Evolutionary conservation across 2,888 invertebrate species (phyloP).

Genomic region (Acleris literana): DNA sequence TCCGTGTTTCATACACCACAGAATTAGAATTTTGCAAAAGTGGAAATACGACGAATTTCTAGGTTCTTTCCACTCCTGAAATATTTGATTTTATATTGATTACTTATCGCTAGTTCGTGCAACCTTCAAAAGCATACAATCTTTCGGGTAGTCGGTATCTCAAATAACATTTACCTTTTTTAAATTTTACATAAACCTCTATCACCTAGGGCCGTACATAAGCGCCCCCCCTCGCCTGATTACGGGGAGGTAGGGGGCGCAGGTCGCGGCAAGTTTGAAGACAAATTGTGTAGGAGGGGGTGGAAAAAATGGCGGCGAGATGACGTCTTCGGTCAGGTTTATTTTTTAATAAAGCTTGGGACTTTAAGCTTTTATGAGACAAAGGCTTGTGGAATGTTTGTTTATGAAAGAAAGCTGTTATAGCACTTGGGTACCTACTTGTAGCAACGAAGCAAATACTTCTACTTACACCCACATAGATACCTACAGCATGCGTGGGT

Average conservation of each 20-base stretch:
- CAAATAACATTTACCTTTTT: conserved; percentile 15
- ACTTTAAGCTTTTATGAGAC: conserved; percentile 28
- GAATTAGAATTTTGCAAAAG: too few relatives aligned
- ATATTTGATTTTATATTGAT: too few relatives aligned
- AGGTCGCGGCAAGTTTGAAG: conserved; percentile 70
- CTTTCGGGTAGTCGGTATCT: not conserved
- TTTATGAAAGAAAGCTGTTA: not conserved
- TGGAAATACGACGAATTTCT: too few relatives aligned
- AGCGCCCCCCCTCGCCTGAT: conserved; percentile 50
- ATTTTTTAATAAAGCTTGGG: conserved; percentile 36
- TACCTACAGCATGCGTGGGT: too few relatives aligned
- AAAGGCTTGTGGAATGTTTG: conserved; percentile 13
- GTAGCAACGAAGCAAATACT: too few relatives aligned
- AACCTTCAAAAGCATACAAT: not conserved
- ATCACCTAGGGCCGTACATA: conserved; percentile 68
- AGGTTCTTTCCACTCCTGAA: too few relatives aligned
- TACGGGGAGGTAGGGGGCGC: conserved; percentile 50
- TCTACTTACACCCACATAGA: too few relatives aligned
- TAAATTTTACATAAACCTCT: conserved; percentile 41
- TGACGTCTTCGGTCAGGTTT: conserved; percentile 46
- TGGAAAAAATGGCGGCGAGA: conserved; percentile 64
- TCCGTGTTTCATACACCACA: too few relatives aligned
- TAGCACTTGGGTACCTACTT: too few relatives aligned
- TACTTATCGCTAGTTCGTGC: not conserved
- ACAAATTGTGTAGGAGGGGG: conserved; percentile 65